phyloP scores from a whole-genome alignment of 2,888 invertebrate species.

The Diachrysia chrysitis region DNA sequence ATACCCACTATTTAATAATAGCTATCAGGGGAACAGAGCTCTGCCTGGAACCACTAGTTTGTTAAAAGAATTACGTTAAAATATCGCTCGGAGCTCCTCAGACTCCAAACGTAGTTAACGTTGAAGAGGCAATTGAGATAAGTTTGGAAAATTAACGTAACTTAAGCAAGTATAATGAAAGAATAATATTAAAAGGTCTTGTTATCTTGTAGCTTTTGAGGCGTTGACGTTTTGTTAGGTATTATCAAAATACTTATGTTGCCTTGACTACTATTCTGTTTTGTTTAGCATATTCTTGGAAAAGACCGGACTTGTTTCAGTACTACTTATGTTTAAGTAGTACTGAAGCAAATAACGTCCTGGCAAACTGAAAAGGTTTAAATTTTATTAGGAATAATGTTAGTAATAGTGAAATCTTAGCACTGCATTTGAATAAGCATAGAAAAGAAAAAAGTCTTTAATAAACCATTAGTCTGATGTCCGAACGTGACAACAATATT shows the following conservation, averaged over 20 bases:
- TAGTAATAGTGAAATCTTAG: too few species aligned
- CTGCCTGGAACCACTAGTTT: not conserved
- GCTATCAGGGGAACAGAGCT: not conserved
- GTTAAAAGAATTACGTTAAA: slow-evolving; percentile 6
- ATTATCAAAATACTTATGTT: not conserved
- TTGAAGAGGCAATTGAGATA: not conserved
- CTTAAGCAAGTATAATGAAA: slow-evolving; percentile 4
- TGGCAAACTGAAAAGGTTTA: too few species aligned
- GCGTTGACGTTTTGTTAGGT: not conserved
- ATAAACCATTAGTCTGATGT: too few species aligned
- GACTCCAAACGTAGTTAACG: not conserved
- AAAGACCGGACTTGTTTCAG: too few species aligned
- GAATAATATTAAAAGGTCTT: slow-evolving; percentile 1
- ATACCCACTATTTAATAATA: not conserved
- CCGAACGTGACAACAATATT: too few species aligned
- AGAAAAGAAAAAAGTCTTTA: too few species aligned
- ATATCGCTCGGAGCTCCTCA: not conserved
- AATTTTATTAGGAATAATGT: too few species aligned
- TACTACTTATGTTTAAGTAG: too few species aligned
- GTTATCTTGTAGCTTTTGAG: not conserved
- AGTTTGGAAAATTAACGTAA: not conserved
- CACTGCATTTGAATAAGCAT: too few species aligned
- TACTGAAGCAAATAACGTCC: too few species aligned
- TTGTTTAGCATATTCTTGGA: too few species aligned
- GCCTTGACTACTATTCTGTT: too few species aligned